A percentile compares a stretch with the other conserved stretches of the same genome.
Evolutionary conservation across 2,888 invertebrate species (phyloP).

Genomic region (Tinea pellionella): DNA sequence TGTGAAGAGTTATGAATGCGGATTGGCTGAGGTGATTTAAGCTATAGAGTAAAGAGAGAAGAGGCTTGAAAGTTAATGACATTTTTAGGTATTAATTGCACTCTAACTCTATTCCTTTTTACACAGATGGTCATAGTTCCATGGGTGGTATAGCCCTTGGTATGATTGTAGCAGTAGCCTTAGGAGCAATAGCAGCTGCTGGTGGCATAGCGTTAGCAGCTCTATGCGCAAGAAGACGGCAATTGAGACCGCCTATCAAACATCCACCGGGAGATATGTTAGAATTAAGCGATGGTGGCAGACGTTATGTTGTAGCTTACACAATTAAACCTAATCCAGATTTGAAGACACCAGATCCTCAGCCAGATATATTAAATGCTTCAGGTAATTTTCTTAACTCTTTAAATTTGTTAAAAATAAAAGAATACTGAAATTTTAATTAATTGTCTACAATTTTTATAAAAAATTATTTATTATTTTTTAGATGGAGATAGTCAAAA

Average conservation of each 20-base stretch:
- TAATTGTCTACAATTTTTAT: no score
- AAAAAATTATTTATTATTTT: neutral
- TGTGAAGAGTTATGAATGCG: no score
- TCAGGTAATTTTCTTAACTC: constrained; percentile 65
- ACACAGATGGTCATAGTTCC: constrained; percentile 73
- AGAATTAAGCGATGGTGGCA: constrained; percentile 82
- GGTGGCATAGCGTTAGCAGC: constrained; percentile 45
- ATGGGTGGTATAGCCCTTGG: constrained; percentile 80
- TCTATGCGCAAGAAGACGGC: constrained; percentile 42
- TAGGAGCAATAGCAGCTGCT: constrained; percentile 43
- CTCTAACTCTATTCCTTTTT: neutral
- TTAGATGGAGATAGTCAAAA: constrained; percentile 49
- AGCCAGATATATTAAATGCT: constrained; percentile 85
- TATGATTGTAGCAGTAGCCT: constrained; percentile 57
- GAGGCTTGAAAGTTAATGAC: no score
- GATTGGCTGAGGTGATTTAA: no score
- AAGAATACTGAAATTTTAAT: no score
- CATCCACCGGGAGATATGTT: constrained; percentile 58
- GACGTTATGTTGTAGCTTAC: constrained; percentile 87
- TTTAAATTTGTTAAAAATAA: no score
- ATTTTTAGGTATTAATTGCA: no score
- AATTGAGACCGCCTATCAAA: constrained; percentile 49
- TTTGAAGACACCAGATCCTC: constrained; percentile 71
- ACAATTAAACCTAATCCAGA: constrained; percentile 78
- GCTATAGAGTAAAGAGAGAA: no score